Percentiles rank a stretch among this genome's conserved stretches.
These are phyloP conservation scores for Leucozona laternaria DNA, from an alignment of 2,888 invertebrate species.

Conservation along the genomic window DNA sequence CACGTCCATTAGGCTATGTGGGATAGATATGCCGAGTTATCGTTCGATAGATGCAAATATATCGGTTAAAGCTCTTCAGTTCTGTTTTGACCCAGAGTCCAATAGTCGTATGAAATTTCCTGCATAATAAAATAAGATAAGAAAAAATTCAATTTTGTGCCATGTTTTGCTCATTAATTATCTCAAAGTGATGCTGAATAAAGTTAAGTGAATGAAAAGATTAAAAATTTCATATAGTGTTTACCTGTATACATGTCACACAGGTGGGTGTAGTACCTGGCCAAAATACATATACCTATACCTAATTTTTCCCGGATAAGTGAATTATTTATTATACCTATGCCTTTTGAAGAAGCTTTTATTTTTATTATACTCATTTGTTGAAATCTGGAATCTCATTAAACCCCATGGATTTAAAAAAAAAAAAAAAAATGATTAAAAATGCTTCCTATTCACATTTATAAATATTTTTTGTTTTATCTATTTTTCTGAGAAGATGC, in stretches of 20 bases:
- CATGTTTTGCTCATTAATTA: constrained; percentile 38
- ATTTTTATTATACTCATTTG: constrained; percentile 69
- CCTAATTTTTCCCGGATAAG: constrained; percentile 5
- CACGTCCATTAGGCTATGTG: constrained; percentile 38
- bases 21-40: constrained; percentile 45
- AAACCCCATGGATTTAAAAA: neutral
- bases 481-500: neutral
- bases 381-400: constrained; percentile 53
- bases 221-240: constrained; percentile 26
- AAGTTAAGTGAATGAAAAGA: constrained; percentile 33
- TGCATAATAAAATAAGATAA: constrained; percentile 8
- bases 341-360: constrained; percentile 56
- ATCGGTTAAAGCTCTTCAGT: constrained; percentile 70
- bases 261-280: constrained; percentile 63
- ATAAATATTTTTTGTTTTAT: neutral
- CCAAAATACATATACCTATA: constrained; percentile 6
- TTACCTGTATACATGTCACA: constrained; percentile 55
- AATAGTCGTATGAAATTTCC: constrained; percentile 39
- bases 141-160: constrained; percentile 3
- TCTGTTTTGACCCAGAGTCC: constrained; percentile 64
- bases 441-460: neutral
- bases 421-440: neutral
- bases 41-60: constrained; percentile 63
- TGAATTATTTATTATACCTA: constrained; percentile 56
- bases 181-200: constrained; percentile 45